These are phyloP conservation scores for Stenotaenia linearis DNA, from an alignment of 2,888 invertebrate species.

Conservation along the genomic window DNA sequence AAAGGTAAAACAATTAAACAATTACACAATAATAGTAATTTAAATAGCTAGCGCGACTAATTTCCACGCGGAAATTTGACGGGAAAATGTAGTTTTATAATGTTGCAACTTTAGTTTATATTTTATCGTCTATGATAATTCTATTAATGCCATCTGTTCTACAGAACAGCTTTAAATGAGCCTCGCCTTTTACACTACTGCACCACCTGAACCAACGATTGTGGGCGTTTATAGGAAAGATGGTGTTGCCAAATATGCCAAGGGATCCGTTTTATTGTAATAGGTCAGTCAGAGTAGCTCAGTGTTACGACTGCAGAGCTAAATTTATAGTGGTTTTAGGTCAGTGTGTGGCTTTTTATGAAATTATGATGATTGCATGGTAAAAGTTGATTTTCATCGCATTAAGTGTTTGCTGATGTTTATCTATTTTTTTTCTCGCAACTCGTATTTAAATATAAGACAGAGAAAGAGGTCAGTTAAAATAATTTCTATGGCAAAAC, in stretches of 20 bases:
- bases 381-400: conserved; percentile 10
- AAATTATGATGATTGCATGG: conserved; percentile 24
- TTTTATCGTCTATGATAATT: not conserved
- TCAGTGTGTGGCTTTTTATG: conserved; percentile 2
- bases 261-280: not conserved
- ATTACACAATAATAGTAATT: too few species aligned
- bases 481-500: not conserved
- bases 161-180: not conserved
- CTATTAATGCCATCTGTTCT: not conserved
- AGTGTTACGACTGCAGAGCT: not conserved
- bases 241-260: conserved; percentile 1
- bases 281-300: not conserved
- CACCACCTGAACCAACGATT: not conserved
- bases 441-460: not conserved
- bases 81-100: too few species aligned
- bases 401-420: conserved; percentile 2
- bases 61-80: too few species aligned
- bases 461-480: not conserved
- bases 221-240: not conserved
- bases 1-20: too few species aligned
- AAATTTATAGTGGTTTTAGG: conserved; percentile 5
- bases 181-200: not conserved
- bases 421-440: not conserved
- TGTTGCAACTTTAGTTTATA: too few species aligned
- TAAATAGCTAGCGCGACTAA: too few species aligned